Conservation (phyloP, 2,888 invertebrate genomes). For the Agrotis exclamationis region DNA sequence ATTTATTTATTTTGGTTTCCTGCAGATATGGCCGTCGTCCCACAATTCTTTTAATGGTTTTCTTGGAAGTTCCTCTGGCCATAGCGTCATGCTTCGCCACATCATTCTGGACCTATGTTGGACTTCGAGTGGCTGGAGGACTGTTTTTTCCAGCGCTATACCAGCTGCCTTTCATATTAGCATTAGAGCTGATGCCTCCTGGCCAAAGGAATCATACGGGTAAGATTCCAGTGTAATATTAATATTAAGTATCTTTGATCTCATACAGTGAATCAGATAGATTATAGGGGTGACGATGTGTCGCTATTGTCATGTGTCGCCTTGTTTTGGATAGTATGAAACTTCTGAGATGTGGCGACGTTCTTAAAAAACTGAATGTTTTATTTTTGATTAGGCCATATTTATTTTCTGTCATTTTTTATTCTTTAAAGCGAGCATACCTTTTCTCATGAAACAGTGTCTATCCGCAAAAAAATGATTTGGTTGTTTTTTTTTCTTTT, state of each 20-base stretch:
- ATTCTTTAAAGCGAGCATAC: too few species aligned
- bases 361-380: too few species aligned
- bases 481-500: slow-evolving; percentile 50
- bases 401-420: too few species aligned
- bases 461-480: too few species aligned
- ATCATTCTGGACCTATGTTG: slow-evolving; percentile 91
- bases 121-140: slow-evolving; percentile 91
- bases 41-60: slow-evolving; percentile 92
- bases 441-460: too few species aligned
- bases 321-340: too few species aligned
- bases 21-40: slow-evolving; percentile 92
- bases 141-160: slow-evolving; percentile 93
- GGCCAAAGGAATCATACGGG: slow-evolving; percentile 92
- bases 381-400: too few species aligned
- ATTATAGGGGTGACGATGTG: too few species aligned
- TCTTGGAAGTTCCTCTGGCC: slow-evolving; percentile 91
- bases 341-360: too few species aligned
- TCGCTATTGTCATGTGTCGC: too few species aligned
- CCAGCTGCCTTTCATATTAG: slow-evolving; percentile 93
- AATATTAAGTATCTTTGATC: too few species aligned
- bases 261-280: too few species aligned
- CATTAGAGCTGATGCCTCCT: slow-evolving; percentile 93
- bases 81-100: slow-evolving; percentile 92
- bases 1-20: slow-evolving; percentile 32
- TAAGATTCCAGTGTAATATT: slow-evolving; percentile 52